These are phyloP conservation scores for Archivesica marissinica DNA, from an alignment of 1,140 invertebrate genomes.

Conservation along the genomic window DNA sequence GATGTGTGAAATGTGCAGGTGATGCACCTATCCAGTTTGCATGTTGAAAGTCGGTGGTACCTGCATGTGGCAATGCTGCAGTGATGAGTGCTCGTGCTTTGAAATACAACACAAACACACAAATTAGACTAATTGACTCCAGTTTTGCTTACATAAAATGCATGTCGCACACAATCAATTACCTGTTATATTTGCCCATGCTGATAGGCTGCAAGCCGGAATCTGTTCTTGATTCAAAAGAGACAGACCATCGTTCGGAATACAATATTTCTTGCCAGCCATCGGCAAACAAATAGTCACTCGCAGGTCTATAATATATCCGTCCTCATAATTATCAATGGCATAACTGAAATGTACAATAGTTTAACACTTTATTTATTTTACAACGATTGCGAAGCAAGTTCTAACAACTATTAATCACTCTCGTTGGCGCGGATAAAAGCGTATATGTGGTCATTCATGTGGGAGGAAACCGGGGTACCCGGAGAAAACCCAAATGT, in stretches of 20 bases:
- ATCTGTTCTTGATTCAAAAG: conserved; percentile 64
- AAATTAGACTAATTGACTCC: not conserved
- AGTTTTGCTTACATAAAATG: not conserved
- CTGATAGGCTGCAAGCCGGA: conserved; percentile 57
- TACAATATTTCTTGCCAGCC: conserved; percentile 64
- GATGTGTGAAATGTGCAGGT: not conserved
- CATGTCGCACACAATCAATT: not conserved
- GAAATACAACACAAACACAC: not conserved
- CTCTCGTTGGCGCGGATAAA: no score
- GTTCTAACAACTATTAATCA: no score
- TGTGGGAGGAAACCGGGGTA: no score
- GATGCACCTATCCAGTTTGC: not conserved
- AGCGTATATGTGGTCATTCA: no score
- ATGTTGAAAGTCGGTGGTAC: not conserved
- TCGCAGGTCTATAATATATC: conserved; percentile 66
- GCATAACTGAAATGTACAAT: conserved; percentile 45
- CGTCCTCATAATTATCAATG: conserved; percentile 37
- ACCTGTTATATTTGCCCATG: conserved; percentile 46
- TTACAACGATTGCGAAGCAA: no score
- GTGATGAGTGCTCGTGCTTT: not conserved
- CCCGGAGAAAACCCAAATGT: no score
- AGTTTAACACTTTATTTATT: not conserved
- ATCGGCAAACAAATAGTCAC: conserved; percentile 69
- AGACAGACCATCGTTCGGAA: conserved; percentile 66
- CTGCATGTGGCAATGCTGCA: not conserved